Conservation (phyloP, 2,113 vertebrate species). For the Suncus etruscus region DNA sequence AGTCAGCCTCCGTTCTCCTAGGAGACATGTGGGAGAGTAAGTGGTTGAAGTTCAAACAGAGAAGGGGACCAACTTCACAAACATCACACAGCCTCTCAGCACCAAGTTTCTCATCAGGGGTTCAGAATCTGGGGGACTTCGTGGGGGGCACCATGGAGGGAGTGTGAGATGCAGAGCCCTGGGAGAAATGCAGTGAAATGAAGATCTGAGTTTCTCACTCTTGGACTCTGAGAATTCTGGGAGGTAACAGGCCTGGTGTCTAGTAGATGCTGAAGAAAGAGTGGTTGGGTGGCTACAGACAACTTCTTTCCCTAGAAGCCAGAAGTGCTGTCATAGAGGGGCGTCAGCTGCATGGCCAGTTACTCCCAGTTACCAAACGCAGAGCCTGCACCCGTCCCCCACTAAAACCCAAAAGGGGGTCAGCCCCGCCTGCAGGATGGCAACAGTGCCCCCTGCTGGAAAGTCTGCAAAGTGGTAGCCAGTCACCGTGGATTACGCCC, state of each 20-base stretch:
- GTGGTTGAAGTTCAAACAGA: not conserved
- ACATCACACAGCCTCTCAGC: not conserved
- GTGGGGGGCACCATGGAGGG: not conserved
- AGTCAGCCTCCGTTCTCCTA: not conserved
- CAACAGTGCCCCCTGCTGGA: not conserved
- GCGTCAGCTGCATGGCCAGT: not conserved
- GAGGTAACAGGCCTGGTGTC: not conserved
- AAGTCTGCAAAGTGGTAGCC: not conserved
- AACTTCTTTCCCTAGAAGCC: not conserved
- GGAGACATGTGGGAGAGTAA: not conserved
- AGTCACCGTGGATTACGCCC: not conserved
- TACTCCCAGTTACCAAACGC: not conserved
- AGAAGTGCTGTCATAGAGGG: not conserved
- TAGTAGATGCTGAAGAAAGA: not conserved
- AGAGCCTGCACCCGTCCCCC: no score
- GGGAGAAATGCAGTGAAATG: no score
- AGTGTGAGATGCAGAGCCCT: no score
- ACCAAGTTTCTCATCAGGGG: not conserved
- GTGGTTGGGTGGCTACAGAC: fast-evolving
- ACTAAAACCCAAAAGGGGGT: no score
- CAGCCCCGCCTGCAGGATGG: not conserved
- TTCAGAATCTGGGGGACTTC: not conserved
- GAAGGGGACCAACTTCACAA: not conserved
- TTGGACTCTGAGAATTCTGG: no score
- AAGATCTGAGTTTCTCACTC: no score